These are phyloP conservation scores for Ceratina australensis DNA, from an alignment of 1,140 invertebrate species.

Conservation along the genomic window DNA sequence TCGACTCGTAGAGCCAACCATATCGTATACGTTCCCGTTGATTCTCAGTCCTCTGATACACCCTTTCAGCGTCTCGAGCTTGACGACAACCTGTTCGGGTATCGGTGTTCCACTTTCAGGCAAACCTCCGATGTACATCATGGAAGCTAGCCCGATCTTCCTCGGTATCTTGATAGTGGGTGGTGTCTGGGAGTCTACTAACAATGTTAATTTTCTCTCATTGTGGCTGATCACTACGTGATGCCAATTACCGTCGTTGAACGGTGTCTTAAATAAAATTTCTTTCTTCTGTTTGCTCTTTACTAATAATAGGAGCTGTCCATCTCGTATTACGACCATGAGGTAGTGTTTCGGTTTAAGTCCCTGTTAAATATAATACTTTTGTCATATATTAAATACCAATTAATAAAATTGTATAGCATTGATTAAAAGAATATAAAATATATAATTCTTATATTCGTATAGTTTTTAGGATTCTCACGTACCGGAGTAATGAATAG, in stretches of 20 bases:
- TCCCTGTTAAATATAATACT: constrained; percentile 80
- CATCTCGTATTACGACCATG: constrained; percentile 85
- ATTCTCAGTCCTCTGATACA: constrained; percentile 89
- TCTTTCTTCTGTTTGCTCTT: constrained; percentile 85
- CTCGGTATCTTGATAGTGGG: constrained; percentile 84
- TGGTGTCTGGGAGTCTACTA: constrained; percentile 84
- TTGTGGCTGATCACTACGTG: constrained; percentile 83
- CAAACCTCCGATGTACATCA: constrained; percentile 90
- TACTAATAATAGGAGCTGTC: constrained; percentile 85
- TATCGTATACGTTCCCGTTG: constrained; percentile 87
- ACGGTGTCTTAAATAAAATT: constrained; percentile 81
- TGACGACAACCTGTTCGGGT: constrained; percentile 81
- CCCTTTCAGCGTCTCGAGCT: constrained; percentile 89
- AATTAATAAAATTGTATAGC: neutral
- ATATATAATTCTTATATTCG: no score
- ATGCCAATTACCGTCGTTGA: constrained; percentile 93
- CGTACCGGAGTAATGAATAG: constrained; percentile 87
- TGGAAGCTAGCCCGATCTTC: constrained; percentile 84
- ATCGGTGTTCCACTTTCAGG: constrained; percentile 81
- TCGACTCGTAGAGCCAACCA: constrained; percentile 84
- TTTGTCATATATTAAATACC: no score
- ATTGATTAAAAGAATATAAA: neutral
- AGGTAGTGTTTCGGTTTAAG: constrained; percentile 86
- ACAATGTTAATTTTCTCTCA: constrained; percentile 83
- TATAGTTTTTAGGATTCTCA: constrained; percentile 55